Conservation (phyloP, 2,113 vertebrate genomes). For the Oreocharis arfaki region DNA sequence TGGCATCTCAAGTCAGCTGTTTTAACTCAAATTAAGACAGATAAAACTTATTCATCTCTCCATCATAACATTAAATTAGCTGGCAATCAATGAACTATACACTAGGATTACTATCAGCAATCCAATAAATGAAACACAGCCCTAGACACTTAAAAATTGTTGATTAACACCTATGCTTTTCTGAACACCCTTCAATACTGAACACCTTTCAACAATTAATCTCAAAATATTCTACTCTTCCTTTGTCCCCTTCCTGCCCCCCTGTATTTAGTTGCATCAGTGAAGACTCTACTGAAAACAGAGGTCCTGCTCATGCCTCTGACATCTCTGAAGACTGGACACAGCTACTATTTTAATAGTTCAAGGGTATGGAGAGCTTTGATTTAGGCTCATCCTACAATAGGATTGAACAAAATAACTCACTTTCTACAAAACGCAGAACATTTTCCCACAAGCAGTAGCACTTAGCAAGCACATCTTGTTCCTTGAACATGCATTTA, state of each 20-base stretch:
- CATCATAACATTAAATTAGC: not conserved
- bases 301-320: not conserved
- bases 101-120: not conserved
- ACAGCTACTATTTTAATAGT: not conserved
- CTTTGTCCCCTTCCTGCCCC: fast-evolving
- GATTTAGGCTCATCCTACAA: not conserved
- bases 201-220: not conserved
- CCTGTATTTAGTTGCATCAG: not conserved
- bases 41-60: not conserved
- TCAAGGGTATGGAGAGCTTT: not conserved
- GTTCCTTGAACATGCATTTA: not conserved
- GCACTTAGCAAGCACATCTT: not conserved
- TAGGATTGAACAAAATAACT: fast-evolving
- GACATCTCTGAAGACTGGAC: not conserved
- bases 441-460: not conserved
- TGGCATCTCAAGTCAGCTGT: not conserved
- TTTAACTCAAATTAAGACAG: not conserved
- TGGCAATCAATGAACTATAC: not conserved
- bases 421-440: not conserved
- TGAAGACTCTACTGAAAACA: not conserved
- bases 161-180: not conserved
- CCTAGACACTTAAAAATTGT: not conserved
- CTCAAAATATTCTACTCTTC: not conserved
- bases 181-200: not conserved
- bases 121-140: not conserved